Percentiles rank a stretch among this genome's conserved stretches.
Conservation (phyloP, 2,888 invertebrate species). For the Phanerotoma sp. region DNA sequence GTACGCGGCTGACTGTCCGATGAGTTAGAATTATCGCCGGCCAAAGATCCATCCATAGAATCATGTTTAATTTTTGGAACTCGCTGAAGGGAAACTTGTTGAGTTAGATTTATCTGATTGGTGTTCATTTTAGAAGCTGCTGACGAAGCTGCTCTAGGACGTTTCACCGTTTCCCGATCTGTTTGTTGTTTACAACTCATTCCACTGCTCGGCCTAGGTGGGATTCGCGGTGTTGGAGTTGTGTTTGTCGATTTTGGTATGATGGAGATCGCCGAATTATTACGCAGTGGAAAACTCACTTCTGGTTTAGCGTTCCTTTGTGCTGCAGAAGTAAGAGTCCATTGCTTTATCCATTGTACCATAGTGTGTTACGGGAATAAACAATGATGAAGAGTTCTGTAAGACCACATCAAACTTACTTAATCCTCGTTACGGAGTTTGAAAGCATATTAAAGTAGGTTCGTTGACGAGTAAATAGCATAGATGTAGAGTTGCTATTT, state of each 20-base stretch:
- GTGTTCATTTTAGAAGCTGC: constrained; percentile 51
- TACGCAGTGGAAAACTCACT: constrained; percentile 53
- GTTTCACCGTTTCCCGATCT: constrained; percentile 49
- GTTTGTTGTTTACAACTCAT: constrained; percentile 49
- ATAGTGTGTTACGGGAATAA: no score
- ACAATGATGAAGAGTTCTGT: no score
- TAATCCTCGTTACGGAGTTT: no score
- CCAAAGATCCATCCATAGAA: constrained; percentile 44
- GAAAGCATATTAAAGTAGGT: no score
- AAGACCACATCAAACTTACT: no score
- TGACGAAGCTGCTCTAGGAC: constrained; percentile 47
- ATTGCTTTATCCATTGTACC: no score
- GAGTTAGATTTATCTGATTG: constrained; percentile 48
- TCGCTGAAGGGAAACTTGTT: constrained; percentile 52
- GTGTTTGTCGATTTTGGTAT: constrained; percentile 52
- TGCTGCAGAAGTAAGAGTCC: constrained; percentile 38
- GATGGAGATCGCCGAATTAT: constrained; percentile 57
- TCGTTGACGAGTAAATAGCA: no score
- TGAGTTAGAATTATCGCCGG: constrained; percentile 55
- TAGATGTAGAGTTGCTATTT: no score
- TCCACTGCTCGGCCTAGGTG: constrained; percentile 42
- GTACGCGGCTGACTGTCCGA: constrained; percentile 51
- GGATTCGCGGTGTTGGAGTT: constrained; percentile 34
- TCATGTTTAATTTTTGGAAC: constrained; percentile 49
- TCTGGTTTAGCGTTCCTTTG: constrained; percentile 47